A percentile compares a stretch with the other conserved stretches of the same genome.
Evolutionary conservation across 2,888 invertebrate species (phyloP).

Genomic region (Galerucella nymphaeae): DNA sequence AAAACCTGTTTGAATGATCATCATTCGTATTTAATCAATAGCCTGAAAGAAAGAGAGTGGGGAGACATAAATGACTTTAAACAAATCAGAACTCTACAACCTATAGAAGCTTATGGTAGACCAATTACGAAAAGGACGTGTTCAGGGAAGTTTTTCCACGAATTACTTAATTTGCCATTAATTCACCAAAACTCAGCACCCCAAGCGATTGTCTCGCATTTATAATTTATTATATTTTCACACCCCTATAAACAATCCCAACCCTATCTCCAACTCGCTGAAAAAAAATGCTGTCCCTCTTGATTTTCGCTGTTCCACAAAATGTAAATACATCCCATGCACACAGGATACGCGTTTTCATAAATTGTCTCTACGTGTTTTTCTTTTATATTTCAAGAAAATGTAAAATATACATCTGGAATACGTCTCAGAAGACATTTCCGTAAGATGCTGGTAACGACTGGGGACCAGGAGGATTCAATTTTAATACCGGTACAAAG

Average conservation of each 20-base stretch:
- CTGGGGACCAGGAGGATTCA: not conserved
- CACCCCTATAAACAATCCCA: not conserved
- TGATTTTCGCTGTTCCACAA: slow-evolving; percentile 23
- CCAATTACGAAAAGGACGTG: too few relatives aligned
- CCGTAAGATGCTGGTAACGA: not conserved
- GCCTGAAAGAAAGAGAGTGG: too few relatives aligned
- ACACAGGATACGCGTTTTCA: slow-evolving; percentile 54
- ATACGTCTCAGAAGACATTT: slow-evolving; percentile 52
- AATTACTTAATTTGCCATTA: too few relatives aligned
- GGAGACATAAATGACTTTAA: too few relatives aligned
- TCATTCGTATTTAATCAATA: too few relatives aligned
- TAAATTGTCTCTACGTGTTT: slow-evolving; percentile 57
- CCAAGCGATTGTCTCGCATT: not conserved
- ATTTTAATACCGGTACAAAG: not conserved
- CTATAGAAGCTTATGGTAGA: too few relatives aligned
- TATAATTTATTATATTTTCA: not conserved
- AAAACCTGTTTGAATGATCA: too few relatives aligned
- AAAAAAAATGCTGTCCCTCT: not conserved
- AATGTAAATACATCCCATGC: slow-evolving; percentile 56
- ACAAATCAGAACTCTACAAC: too few relatives aligned
- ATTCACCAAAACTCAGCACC: too few relatives aligned
- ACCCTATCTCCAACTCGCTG: not conserved
- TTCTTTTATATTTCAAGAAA: slow-evolving; percentile 51
- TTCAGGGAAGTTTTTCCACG: too few relatives aligned
- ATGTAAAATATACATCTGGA: slow-evolving; percentile 53